phyloP scores from a whole-genome alignment of 2,113 vertebrate genomes.

The Aldabrachelys gigantea region DNA sequence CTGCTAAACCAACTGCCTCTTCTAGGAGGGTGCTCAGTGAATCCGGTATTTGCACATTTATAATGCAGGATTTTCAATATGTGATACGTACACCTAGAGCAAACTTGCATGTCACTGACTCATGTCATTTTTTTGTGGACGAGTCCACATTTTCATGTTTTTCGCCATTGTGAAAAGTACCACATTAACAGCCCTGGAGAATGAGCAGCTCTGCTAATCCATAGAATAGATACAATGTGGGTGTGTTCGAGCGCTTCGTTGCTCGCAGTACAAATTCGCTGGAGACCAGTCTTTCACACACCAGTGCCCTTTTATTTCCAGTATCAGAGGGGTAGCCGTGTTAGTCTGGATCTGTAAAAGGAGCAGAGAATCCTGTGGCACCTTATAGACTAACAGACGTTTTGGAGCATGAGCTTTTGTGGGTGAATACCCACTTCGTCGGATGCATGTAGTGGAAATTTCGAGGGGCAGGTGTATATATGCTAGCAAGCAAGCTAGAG shows the following conservation, averaged over 20 bases:
- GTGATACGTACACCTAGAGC: constrained; percentile 15
- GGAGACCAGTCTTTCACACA: too few relatives aligned
- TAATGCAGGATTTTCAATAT: neutral
- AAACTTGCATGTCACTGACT: neutral
- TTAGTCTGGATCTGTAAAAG: too few relatives aligned
- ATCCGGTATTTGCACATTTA: constrained; percentile 72
- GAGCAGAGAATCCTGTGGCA: too few relatives aligned
- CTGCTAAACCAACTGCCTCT: constrained; percentile 71
- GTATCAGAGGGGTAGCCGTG: too few relatives aligned
- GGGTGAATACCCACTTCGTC: too few relatives aligned
- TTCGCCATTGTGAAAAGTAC: constrained; percentile 3
- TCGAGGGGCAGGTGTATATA: too few relatives aligned
- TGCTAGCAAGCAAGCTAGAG: too few relatives aligned
- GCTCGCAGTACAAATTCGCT: neutral
- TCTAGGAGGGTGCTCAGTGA: constrained; percentile 79
- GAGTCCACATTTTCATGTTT: neutral
- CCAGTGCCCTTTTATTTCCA: too few relatives aligned
- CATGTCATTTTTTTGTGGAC: neutral
- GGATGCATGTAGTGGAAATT: too few relatives aligned
- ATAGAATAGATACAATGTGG: neutral
- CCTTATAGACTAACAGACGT: too few relatives aligned
- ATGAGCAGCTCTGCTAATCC: neutral
- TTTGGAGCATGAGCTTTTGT: too few relatives aligned
- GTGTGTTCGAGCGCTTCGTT: too few relatives aligned
- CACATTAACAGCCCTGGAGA: neutral